Evolutionary conservation across 2,888 invertebrate species (phyloP), one percentile per base, ranked within the genome.

Genomic region (Galerucella pusilla): DNA sequence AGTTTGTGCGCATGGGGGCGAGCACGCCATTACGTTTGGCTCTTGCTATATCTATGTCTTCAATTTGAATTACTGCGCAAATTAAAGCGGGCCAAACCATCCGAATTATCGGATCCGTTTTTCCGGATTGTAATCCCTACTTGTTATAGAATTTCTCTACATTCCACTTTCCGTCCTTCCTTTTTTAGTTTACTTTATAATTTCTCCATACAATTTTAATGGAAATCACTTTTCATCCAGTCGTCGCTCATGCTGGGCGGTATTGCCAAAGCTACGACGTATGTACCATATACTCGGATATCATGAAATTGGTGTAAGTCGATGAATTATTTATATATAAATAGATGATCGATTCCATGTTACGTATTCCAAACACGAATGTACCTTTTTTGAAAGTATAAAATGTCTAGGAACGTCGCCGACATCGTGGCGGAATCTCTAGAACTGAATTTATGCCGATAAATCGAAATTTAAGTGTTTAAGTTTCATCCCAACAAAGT

Each of bases 271-370:
- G 12, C 4, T 42, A 42, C 35, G 7, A 42, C 35, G 28, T 25
- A 60, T 60, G 10, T 2, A 60, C 10, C 11, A 25, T 60, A 60
- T 20, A 49, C n/a, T 61, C 35, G 35, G 35, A 42, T 42, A 42
- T 42, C 35, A 42, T 42, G 35, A 9, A 42, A 42, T 42, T 61
- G 28, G 70, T 70, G 28, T 49, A 70, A 63, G 14, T 61, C 49
- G 16, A 20, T 70, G 61, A 70, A 70, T 70, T 70, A 70, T 70
- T 63, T 70, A 70, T 70, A 20, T 20, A 63, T n/a, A 52, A 42
- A 42, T n/a, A 46, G 16, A 20, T 20, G 16, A 70, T 70, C 70
- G 70, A 70, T 61, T 70, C 25, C 9, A 60, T 49, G 46, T 52
- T 46, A 63, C 63, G 52, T 63, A 49, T 52, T 46, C 25, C 25